Conservation (phyloP, 2,888 invertebrate species). For the Ectemnius continuus region DNA sequence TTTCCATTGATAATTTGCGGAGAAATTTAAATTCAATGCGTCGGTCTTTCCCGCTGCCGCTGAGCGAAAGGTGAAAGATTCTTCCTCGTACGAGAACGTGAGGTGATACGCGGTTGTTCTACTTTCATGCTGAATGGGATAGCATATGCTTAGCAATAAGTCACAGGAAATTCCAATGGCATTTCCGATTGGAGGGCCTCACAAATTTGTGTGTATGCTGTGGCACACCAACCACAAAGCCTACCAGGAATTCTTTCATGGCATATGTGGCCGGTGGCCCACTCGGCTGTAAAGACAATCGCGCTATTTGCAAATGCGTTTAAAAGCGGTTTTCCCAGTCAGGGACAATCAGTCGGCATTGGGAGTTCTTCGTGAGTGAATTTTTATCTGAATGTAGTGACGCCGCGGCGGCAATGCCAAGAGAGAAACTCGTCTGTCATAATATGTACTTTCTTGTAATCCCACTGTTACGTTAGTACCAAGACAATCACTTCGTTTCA, state of each 20-base stretch:
- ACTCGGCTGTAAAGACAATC: conserved; percentile 1
- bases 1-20: no score
- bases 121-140: conserved; percentile 40
- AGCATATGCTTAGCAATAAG: conserved; percentile 9
- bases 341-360: neutral
- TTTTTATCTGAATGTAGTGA: conserved; percentile 23
- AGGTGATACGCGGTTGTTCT: conserved; percentile 26
- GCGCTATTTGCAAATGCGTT: conserved; percentile 21
- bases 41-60: no score
- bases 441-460: conserved; percentile 17
- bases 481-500: neutral
- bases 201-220: conserved; percentile 10
- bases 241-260: neutral
- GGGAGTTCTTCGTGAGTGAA: conserved; percentile 17
- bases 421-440: neutral
- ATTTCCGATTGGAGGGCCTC: conserved; percentile 38
- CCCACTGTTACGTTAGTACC: neutral
- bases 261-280: neutral
- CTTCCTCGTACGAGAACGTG: conserved; percentile 10
- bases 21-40: no score
- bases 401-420: conserved; percentile 1
- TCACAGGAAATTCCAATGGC: conserved; percentile 53
- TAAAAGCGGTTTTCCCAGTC: conserved; percentile 39
- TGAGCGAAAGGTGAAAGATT: conserved; percentile 8
- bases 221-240: neutral